A percentile compares a stretch with the other conserved stretches of the same genome.
These are phyloP conservation scores for Dynastes maya DNA, from an alignment of 2,888 invertebrate species.

Conservation along the genomic window DNA sequence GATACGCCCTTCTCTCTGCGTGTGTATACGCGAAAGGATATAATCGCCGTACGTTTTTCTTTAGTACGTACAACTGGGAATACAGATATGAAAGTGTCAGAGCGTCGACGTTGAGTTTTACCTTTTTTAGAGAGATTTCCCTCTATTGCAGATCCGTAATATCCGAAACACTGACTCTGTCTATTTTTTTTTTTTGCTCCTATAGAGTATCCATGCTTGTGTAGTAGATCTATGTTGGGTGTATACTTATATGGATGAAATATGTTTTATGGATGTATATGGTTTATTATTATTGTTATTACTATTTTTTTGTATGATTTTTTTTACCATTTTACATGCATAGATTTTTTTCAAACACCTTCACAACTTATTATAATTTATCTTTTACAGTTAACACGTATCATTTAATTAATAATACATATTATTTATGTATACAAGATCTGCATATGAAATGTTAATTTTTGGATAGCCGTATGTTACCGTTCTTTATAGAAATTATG, in stretches of 20 bases:
- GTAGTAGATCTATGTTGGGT: constrained; percentile 26
- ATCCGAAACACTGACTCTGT: constrained; percentile 43
- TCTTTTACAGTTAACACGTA: constrained; percentile 22
- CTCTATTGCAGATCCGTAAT: not conserved
- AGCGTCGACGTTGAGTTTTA: constrained; percentile 4
- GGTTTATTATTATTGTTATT: constrained; percentile 7
- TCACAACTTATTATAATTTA: constrained; percentile 17
- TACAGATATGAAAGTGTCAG: constrained; percentile 37
- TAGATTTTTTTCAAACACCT: constrained; percentile 14
- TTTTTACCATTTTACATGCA: constrained; percentile 11
- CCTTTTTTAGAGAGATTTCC: constrained; percentile 1
- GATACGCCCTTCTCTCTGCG: not conserved
- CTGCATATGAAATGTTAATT: constrained; percentile 1
- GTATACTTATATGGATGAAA: constrained; percentile 5
- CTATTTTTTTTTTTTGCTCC: constrained; percentile 30
- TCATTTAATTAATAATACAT: constrained; percentile 8
- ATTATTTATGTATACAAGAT: constrained; percentile 6
- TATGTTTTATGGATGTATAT: constrained; percentile 1
- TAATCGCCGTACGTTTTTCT: constrained; percentile 26
- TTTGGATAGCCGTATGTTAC: constrained; percentile 2
- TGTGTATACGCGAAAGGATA: not conserved
- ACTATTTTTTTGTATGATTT: constrained; percentile 19
- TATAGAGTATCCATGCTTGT: constrained; percentile 46
- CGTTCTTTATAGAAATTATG: not conserved
- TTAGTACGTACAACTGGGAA: constrained; percentile 14